Base-by-base conservation (phyloP, 2,113 vertebrate species). In the Columbina picui region DNA sequence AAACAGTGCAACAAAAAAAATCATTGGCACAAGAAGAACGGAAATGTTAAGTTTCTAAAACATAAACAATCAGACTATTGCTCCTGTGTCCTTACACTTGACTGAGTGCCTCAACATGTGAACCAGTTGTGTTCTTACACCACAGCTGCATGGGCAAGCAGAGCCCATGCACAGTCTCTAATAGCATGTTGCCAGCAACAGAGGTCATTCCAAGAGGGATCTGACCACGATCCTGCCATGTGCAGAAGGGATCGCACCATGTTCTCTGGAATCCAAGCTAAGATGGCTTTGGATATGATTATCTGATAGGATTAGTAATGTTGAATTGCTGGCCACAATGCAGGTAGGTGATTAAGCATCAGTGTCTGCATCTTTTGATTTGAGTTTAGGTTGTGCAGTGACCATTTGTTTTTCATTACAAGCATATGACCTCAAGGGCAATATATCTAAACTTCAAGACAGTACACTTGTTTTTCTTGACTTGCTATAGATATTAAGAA, bases 181-280 rank as follows among this genome's bases (percentile, higher is more conserved):
- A 27, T 2, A 65, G 12, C 1, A 22, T 26, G 27, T 0, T 50
- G 32, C 36, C 74, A 81, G 74, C 74, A 70, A 15, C 0, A 1
- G 21, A 65, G 30, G 21, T 52, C 69, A 57, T 30, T 43, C 61
- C 7, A 5, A 81, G 30, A 70, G 43, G 21, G 39, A 78, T 34
- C 23, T 3, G 2, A 13, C 41, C 56, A 18, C 0, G 0, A 77
- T 36, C 53, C 77, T 67, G 30, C 56, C 32, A 14, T 4, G 25
- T 11, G 17, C 0, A 59, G 38, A 59, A 39, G 9, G 19, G 49
- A 79, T 45, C 29, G 38, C 34, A 43, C 14, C n/a, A 29, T 6
- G 32, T 12, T 30, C 59, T 71, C 65, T 47, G 22, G 53, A 65
- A 77, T 63, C 30, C 34, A 81, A 74, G 22, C 27, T 57, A 65